Evolutionary conservation across 2,113 vertebrate genomes (phyloP), one percentile per base, ranked within the genome.

Genomic region (Daubentonia madagascariensis): DNA sequence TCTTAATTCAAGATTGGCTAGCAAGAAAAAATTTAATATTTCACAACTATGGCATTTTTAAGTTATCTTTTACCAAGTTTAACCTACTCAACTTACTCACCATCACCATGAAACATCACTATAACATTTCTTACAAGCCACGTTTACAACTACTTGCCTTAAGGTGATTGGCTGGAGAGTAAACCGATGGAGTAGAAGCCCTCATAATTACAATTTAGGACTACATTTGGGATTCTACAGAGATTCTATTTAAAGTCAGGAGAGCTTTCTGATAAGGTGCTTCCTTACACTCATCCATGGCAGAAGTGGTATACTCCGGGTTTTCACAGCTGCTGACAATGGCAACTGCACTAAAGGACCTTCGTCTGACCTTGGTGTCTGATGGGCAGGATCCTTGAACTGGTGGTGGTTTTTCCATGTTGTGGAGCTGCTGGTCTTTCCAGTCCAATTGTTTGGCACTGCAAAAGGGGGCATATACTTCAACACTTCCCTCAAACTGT

Each of bases 401-500:
- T 3, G 1, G 32, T 0, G 97, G 67, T 0, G 52, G 32, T 37
- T 98, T 98, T 5, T 98, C 96, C 0, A 13, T 25, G 76, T 5
- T 97, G 89, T 93, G 98, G 1, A 94, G 94, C 48, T 98, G 98
- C 20, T 96, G 99, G 95, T 99, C 99, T 83, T 99, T 99, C 63
- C 98, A 97, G 5, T 99, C 99, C 57, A 99, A 98, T 0, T 99
- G 99, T 93, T 99, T 99, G 72, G 99, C 99, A 2, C 99, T 99
- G 98, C 99, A 98, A 83, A 99, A 99, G 0, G 99, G 99, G 8
- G 99, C 98, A 1, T 99, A 99, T 16, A 99, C 99, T 81, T 99
- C 99, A 0, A 98, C 99, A 1, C 99, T 99, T n/a, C 99, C 99
- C 89, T 99, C 99, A 83, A 99, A 99, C 96, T 99, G 98, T 32